Conservation (phyloP, 1,140 invertebrate genomes). For the Ectropis grisescens region DNA sequence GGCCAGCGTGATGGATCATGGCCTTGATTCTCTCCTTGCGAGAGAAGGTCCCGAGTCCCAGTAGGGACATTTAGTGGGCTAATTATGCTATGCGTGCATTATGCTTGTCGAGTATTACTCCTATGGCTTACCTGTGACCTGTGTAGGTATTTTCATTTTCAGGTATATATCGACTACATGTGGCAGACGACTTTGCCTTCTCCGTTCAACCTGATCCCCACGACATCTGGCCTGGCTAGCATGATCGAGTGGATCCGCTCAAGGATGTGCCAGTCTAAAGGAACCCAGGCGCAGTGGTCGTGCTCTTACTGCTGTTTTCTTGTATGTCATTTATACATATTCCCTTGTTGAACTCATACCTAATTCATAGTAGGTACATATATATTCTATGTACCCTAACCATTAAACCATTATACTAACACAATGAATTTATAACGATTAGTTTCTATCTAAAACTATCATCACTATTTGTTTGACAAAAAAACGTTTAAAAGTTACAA, state of each 20-base stretch:
- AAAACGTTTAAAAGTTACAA: background rate
- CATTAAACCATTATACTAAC: background rate
- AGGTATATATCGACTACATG: constrained; percentile 73
- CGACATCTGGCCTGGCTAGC: constrained; percentile 48
- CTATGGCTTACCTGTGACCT: no score
- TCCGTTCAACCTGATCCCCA: constrained; percentile 72
- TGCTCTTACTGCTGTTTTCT: constrained; percentile 55
- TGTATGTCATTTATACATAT: no score
- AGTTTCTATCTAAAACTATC: background rate
- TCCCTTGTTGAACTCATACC: constrained; percentile 3
- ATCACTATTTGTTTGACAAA: background rate
- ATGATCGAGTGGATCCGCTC: constrained; percentile 58
- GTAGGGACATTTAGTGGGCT: no score
- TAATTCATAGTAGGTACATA: background rate
- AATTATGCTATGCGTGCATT: no score
- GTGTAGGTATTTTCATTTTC: constrained; percentile 3
- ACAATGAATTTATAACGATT: background rate
- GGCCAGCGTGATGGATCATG: no score
- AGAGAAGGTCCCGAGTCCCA: no score
- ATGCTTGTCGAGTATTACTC: no score
- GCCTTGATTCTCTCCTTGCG: no score
- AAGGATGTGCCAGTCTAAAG: constrained; percentile 17
- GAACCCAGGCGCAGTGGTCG: constrained; percentile 45
- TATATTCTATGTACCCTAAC: background rate
- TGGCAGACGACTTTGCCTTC: constrained; percentile 70